These are phyloP conservation scores for Augochlora pura DNA, from an alignment of 1,140 invertebrate genomes.

Conservation along the genomic window DNA sequence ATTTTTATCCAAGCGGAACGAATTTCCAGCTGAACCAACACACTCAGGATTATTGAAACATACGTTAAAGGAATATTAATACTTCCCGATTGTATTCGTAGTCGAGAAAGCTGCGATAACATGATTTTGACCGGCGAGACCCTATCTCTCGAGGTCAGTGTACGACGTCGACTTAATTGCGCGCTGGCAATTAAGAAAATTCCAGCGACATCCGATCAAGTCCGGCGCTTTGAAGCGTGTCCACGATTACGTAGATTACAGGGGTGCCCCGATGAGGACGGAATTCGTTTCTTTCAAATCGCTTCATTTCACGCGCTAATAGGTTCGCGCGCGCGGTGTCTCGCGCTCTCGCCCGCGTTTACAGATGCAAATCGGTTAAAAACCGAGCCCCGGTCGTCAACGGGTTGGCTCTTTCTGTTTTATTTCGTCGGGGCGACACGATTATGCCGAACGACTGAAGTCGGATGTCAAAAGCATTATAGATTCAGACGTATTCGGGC, in stretches of 20 bases:
- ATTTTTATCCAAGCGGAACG: too few relatives aligned
- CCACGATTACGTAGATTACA: conserved; percentile 41
- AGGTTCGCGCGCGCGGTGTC: conserved; percentile 32
- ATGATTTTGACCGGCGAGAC: too few relatives aligned
- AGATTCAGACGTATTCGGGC: conserved; percentile 27
- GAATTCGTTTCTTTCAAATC: conserved; percentile 34
- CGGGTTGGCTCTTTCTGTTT: neutral
- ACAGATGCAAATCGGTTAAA: conserved; percentile 33
- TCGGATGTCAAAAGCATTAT: conserved; percentile 48
- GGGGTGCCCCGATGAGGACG: conserved; percentile 18
- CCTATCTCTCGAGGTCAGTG: too few relatives aligned
- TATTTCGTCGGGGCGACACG: conserved; percentile 33
- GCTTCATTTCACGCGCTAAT: conserved; percentile 37
- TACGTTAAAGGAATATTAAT: too few relatives aligned
- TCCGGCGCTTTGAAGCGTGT: neutral
- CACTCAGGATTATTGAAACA: too few relatives aligned
- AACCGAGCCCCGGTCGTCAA: conserved; percentile 17
- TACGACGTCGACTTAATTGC: conserved; percentile 12
- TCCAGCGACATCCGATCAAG: conserved; percentile 14
- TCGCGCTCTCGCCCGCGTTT: conserved; percentile 15
- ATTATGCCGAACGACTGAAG: conserved; percentile 38
- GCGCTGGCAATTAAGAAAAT: conserved; percentile 13
- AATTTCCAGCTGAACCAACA: too few relatives aligned
- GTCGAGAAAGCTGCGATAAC: too few relatives aligned
- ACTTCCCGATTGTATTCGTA: too few relatives aligned